These are phyloP conservation scores for Eupithecia pulchellata DNA, from an alignment of 2,888 invertebrate genomes.

Conservation along the genomic window DNA sequence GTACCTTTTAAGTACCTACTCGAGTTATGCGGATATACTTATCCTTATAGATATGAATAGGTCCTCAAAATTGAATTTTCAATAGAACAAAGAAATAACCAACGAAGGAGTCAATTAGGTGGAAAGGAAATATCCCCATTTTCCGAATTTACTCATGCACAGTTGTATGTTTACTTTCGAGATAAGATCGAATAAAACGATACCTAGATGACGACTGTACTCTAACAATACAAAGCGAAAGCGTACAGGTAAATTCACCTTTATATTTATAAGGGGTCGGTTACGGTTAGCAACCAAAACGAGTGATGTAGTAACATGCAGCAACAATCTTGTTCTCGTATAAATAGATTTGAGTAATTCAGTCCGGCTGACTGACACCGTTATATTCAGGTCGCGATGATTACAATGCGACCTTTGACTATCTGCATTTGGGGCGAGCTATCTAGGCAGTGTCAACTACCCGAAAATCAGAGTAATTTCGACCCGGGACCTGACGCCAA, in stretches of 20 bases:
- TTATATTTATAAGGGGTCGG: background rate
- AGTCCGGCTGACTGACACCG: constrained; percentile 28
- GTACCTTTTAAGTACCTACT: background rate
- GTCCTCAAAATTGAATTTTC: background rate
- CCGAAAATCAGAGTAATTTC: background rate
- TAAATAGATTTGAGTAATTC: constrained; percentile 30
- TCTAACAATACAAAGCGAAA: constrained; percentile 2
- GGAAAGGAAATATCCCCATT: background rate
- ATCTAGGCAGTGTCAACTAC: constrained; percentile 24
- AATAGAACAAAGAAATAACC: background rate
- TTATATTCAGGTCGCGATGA: constrained; percentile 41
- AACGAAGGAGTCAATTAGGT: background rate
- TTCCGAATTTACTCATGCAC: background rate
- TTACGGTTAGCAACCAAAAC: background rate
- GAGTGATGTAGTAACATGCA: background rate
- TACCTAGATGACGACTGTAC: background rate
- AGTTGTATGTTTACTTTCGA: background rate
- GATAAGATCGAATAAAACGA: background rate
- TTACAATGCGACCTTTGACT: constrained; percentile 43
- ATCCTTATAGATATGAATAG: background rate
- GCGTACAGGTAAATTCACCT: no score
- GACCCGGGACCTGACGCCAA: background rate
- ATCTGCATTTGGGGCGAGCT: constrained; percentile 32
- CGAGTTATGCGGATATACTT: background rate
- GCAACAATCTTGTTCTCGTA: constrained; percentile 7